phyloP scores from a whole-genome alignment of 1,140 invertebrate genomes.

The Caenorhabditis remanei region DNA sequence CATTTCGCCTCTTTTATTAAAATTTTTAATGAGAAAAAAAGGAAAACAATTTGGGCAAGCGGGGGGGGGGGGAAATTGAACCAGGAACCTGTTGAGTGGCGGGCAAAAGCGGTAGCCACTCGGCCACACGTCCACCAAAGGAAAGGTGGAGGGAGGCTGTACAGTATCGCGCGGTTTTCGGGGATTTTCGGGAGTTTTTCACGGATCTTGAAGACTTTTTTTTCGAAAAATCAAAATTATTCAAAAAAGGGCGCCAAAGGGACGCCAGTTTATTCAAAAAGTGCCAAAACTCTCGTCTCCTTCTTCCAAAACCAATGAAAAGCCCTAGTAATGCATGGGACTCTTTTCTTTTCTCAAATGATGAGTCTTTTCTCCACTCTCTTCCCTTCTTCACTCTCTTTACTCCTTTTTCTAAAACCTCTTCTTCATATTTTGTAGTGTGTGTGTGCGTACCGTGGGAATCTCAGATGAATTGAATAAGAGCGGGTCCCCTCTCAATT shows the following conservation, averaged over 20 bases:
- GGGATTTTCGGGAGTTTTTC: too few species aligned
- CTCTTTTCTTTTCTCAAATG: neutral
- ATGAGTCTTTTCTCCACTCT: conserved; percentile 17
- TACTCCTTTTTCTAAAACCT: neutral
- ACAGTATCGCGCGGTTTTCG: too few species aligned
- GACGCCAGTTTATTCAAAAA: neutral
- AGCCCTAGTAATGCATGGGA: conserved; percentile 52
- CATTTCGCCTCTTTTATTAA: too few species aligned
- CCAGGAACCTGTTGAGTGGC: too few species aligned
- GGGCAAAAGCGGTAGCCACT: too few species aligned
- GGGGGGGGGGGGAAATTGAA: too few species aligned
- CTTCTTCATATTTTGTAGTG: neutral
- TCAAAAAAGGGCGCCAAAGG: neutral
- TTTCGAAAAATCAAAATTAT: too few species aligned
- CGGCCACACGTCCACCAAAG: too few species aligned
- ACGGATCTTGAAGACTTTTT: too few species aligned
- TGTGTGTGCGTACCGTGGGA: conserved; percentile 37
- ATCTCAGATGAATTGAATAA: conserved; percentile 36
- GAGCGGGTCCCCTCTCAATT: neutral
- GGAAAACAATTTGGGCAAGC: too few species aligned
- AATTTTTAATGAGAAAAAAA: too few species aligned
- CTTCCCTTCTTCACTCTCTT: neutral
- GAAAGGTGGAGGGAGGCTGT: too few species aligned
- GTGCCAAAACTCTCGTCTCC: neutral
- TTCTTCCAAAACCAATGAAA: conserved; percentile 14